phyloP scores from a whole-genome alignment of 2,797 vertebrate genomes.

The Anas bernieri region DNA sequence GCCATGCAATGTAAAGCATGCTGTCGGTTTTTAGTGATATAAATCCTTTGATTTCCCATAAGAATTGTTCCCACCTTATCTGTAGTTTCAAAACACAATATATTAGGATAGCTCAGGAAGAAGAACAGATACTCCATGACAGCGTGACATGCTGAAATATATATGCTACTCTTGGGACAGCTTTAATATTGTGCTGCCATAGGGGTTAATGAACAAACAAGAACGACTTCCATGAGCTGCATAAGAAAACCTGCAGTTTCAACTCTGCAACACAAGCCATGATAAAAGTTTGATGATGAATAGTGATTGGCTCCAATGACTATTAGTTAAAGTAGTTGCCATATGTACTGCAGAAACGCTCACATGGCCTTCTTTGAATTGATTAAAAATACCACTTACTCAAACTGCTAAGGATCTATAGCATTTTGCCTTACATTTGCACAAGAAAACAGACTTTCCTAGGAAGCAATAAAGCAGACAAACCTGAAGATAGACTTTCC shows the following conservation, averaged over 20 bases:
- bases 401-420: conserved; percentile 3
- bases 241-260: conserved; percentile 39
- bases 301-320: conserved; percentile 26
- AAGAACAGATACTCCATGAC: not conserved
- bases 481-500: not conserved
- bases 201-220: conserved; percentile 31
- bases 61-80: not conserved
- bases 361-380: conserved; percentile 25
- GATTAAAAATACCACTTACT: conserved; percentile 43
- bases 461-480: conserved; percentile 16
- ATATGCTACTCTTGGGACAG: not conserved
- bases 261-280: conserved; percentile 2
- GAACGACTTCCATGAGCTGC: not conserved
- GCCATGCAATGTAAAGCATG: not conserved
- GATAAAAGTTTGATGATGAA: conserved; percentile 41
- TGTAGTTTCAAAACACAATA: not conserved
- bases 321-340: conserved; percentile 47
- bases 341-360: not conserved
- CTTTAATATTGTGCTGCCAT: conserved; percentile 17
- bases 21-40: not conserved
- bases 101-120: not conserved
- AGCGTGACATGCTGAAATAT: not conserved
- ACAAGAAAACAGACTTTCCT: not conserved
- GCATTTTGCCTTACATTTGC: not conserved
- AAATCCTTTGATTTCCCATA: not conserved